A percentile compares a stretch with the other conserved stretches of the same genome.
Evolutionary conservation across 2,888 invertebrate genomes (phyloP).

Genomic region (Sepiola atlantica): DNA sequence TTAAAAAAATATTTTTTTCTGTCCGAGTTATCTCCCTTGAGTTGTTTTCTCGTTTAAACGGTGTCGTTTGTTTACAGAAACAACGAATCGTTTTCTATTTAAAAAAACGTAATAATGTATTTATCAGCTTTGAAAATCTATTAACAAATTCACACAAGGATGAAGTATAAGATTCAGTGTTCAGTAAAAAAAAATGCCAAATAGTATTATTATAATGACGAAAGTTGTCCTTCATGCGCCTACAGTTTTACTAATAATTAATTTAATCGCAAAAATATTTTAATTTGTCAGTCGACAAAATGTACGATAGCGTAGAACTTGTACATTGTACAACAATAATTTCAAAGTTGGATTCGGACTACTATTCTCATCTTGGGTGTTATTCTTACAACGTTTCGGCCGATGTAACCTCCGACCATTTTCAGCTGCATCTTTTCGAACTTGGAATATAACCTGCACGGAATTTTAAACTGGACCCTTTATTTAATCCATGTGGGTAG

Average conservation of each 20-base stretch:
- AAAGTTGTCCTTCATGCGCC: not conserved
- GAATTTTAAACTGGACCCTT: too few relatives aligned
- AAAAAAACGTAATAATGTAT: not conserved
- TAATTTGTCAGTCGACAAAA: too few relatives aligned
- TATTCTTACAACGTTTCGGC: too few relatives aligned
- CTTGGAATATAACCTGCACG: too few relatives aligned
- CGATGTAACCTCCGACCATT: too few relatives aligned
- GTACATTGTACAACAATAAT: too few relatives aligned
- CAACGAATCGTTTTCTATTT: not conserved
- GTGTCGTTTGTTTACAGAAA: slow-evolving; percentile 22
- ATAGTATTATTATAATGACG: not conserved
- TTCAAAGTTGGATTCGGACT: too few relatives aligned
- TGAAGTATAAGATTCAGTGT: not conserved
- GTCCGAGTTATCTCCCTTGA: not conserved
- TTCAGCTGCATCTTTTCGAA: too few relatives aligned
- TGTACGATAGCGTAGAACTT: too few relatives aligned
- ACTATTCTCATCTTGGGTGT: too few relatives aligned
- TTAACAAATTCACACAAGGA: not conserved
- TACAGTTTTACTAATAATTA: not conserved
- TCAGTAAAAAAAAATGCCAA: not conserved
- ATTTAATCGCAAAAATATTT: too few relatives aligned
- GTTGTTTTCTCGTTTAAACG: not conserved
- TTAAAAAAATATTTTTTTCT: not conserved
- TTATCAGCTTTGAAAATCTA: not conserved
- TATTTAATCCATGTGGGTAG: too few relatives aligned